A percentile compares a stretch with the other conserved stretches of the same genome.
phyloP scores from a whole-genome alignment of 1,140 invertebrate genomes.

The Hycleus phaleratus region DNA sequence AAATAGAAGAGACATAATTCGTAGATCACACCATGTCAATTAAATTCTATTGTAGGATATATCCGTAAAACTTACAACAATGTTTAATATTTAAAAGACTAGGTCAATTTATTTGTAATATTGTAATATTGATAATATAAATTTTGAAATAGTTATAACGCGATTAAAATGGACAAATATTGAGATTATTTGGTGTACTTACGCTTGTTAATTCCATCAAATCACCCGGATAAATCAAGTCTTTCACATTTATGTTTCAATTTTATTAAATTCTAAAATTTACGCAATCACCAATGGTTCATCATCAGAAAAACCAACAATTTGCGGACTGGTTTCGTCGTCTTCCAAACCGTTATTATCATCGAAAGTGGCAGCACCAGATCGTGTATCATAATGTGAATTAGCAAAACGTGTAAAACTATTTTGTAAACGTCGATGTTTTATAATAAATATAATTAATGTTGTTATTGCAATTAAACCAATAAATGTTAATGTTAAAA shows the following conservation, averaged over 20 bases:
- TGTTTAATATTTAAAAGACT: no score
- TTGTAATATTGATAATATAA: conserved; percentile 2
- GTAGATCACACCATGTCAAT: conserved; percentile 16
- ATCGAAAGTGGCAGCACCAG: conserved; percentile 76
- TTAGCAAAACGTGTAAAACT: conserved; percentile 76
- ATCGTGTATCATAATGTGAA: conserved; percentile 77
- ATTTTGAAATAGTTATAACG: conserved; percentile 10
- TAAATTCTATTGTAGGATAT: neutral
- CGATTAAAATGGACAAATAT: neutral
- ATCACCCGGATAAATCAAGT: neutral
- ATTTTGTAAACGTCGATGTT: conserved; percentile 66
- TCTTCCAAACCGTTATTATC: conserved; percentile 66
- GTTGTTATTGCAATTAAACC: conserved; percentile 52
- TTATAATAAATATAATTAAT: conserved; percentile 57
- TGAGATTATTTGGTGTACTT: neutral
- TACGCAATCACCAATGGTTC: conserved; percentile 87
- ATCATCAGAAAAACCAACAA: conserved; percentile 87
- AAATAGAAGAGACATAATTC: conserved; percentile 19
- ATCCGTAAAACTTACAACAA: conserved; percentile 8
- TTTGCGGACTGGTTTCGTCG: conserved; percentile 80
- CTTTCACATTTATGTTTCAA: neutral
- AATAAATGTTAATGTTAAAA: conserved; percentile 45
- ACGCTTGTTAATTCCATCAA: no score
- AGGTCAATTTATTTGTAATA: no score
- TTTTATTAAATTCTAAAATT: conserved; percentile 2